Conservation (phyloP, 2,113 vertebrate species). For the Vidua chalybeata region DNA sequence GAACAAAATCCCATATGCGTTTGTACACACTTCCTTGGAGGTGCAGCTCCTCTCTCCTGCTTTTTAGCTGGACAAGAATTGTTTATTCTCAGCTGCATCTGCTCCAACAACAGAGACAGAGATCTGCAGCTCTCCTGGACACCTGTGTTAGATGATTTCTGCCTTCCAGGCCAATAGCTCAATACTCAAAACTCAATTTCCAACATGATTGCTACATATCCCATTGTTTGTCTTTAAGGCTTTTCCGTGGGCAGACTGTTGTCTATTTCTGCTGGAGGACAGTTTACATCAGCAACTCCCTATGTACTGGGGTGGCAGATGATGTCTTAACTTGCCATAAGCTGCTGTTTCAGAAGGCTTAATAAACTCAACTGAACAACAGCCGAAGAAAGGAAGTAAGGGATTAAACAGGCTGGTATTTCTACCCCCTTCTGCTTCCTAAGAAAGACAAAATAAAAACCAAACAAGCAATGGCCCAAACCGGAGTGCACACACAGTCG, state of each 20-base stretch:
- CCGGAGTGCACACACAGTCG: neutral
- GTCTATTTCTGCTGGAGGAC: neutral
- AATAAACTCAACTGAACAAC: conserved; percentile 57
- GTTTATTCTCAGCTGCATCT: neutral
- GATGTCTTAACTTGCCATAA: neutral
- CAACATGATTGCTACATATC: neutral
- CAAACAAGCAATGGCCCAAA: conserved; percentile 55
- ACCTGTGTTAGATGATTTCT: neutral
- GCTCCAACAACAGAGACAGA: neutral
- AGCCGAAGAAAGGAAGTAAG: conserved; percentile 37
- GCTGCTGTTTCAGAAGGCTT: conserved; percentile 46
- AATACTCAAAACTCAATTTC: neutral
- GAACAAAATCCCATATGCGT: neutral
- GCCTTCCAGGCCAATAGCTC: neutral
- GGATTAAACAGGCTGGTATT: conserved; percentile 50
- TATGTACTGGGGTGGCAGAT: neutral
- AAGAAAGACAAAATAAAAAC: conserved; percentile 66
- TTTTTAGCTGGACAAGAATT: neutral
- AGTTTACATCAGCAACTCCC: neutral
- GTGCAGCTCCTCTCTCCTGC: neutral
- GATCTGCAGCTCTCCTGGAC: neutral
- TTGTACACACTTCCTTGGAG: neutral
- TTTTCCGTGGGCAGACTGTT: neutral
- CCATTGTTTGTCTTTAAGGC: neutral
- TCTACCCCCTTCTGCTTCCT: conserved; percentile 66